Percentiles rank a stretch among this genome's conserved stretches.
These are phyloP conservation scores for Oceanodroma leucorhoa DNA, from an alignment of 2,797 vertebrate species.

Conservation along the genomic window DNA sequence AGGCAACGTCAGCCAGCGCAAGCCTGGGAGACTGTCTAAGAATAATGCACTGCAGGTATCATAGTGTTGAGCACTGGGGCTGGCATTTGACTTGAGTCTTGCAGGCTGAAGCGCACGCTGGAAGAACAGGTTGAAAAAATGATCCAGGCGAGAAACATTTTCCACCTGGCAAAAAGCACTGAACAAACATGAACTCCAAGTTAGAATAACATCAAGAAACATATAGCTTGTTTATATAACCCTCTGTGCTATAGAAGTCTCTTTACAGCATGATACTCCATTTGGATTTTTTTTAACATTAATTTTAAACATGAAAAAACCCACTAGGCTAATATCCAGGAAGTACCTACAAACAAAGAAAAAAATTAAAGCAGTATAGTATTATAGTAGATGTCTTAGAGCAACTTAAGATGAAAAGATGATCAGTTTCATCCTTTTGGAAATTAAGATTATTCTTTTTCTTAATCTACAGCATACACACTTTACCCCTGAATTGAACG, in stretches of 20 bases:
- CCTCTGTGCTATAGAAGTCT: not conserved
- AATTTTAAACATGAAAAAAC: not conserved
- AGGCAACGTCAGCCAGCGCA: constrained; percentile 89
- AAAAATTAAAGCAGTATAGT: not conserved
- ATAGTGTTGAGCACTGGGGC: constrained; percentile 45
- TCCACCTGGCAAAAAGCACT: constrained; percentile 89
- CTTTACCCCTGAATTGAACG: not conserved
- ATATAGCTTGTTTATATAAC: constrained; percentile 9
- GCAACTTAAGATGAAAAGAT: not conserved
- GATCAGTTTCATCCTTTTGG: not conserved
- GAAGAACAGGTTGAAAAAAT: constrained; percentile 96
- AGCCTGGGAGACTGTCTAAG: constrained; percentile 85
- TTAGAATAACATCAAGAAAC: constrained; percentile 41
- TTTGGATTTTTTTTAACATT: not conserved
- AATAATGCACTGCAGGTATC: constrained; percentile 78
- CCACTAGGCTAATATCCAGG: not conserved
- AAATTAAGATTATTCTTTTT: not conserved
- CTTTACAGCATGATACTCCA: not conserved
- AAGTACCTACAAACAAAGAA: not conserved
- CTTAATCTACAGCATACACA: not conserved
- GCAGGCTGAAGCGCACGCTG: constrained; percentile 87
- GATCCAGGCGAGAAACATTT: constrained; percentile 85
- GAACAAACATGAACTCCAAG: constrained; percentile 61
- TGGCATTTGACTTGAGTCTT: constrained; percentile 51
- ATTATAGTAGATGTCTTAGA: not conserved